Evolutionary conservation across 64 coral and sea anemone genomes (phyloP).

Genomic region (Anthopleura sola): DNA sequence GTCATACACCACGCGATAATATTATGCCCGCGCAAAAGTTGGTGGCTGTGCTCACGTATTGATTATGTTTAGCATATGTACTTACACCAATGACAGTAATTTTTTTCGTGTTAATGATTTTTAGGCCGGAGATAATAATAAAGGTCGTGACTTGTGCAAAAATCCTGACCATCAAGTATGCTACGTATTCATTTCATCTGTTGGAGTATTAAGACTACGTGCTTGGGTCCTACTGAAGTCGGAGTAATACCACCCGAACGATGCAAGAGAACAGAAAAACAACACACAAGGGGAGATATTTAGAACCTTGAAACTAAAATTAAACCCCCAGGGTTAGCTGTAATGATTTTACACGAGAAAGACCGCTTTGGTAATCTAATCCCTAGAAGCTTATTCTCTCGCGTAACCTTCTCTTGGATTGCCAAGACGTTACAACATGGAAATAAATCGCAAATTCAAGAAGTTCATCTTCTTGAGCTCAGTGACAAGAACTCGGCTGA

Average conservation of each 20-base stretch:
- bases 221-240: neutral
- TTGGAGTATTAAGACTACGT: neutral
- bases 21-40: neutral
- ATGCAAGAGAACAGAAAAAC: neutral
- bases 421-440: constrained; percentile 19
- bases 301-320: neutral
- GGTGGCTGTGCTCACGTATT: neutral
- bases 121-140: neutral
- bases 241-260: neutral
- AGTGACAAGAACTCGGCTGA: constrained; percentile 20
- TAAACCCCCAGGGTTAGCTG: neutral
- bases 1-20: neutral
- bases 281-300: neutral
- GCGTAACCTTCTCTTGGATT: constrained; percentile 10
- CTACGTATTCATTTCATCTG: constrained; percentile 9
- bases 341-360: constrained; percentile 15
- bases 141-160: constrained; percentile 1
- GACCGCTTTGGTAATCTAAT: constrained; percentile 2
- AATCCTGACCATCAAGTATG: constrained; percentile 9
- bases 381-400: neutral
- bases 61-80: neutral
- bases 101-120: constrained; percentile 1
- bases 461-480: constrained; percentile 10
- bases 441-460: constrained; percentile 10
- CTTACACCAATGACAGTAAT: neutral